Base-by-base conservation (phyloP, 2,113 vertebrate genomes). In the Nesoenas mayeri region DNA sequence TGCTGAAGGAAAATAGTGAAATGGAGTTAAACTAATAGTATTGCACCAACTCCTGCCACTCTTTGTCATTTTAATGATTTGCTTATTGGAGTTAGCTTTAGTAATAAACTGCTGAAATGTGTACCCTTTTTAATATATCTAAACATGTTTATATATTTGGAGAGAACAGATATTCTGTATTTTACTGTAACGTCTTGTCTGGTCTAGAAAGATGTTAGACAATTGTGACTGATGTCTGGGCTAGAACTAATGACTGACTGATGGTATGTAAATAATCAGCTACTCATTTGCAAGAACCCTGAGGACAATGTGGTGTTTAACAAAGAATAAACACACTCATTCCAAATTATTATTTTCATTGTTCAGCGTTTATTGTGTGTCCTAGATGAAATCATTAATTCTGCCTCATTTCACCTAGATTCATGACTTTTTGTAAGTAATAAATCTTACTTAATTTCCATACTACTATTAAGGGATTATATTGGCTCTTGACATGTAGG, bases 181-280 rank as follows among this genome's bases (percentile, higher is more conserved):
- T 89, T 60, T 85, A 31, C 21, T 83, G 48, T 64, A 87, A 61
- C 56, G 32, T 89, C 82, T 83, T 93, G 66, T 80, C 80, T 91
- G 81, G 21, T 95, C 36, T 85, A 67, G 57, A 88, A 95, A 90
- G 95, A 64, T 34, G 13, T 88, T 89, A 91, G 82, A 54, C 74
- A 86, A 54, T 74, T 91, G 75, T 94, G 95, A 88, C 91, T 96
- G 96, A 95, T 81, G 85, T 94, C 85, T 95, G 91, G 83, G 91
- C 82, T 96, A 92, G 89, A 87, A 92, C 88, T 89, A 83, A 70
- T 92, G 97, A 95, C 86, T 97, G 86, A 95, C 79, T 95, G 94
- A 91, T 95, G 93, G 88, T 95, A 90, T 82, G 91, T 95, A 92
- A 96, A 93, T 93, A 96, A 93, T 93, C 53, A 90, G 72, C 67